These are phyloP conservation scores for Cydia splendana DNA, from an alignment of 1,140 invertebrate species.

Conservation along the genomic window DNA sequence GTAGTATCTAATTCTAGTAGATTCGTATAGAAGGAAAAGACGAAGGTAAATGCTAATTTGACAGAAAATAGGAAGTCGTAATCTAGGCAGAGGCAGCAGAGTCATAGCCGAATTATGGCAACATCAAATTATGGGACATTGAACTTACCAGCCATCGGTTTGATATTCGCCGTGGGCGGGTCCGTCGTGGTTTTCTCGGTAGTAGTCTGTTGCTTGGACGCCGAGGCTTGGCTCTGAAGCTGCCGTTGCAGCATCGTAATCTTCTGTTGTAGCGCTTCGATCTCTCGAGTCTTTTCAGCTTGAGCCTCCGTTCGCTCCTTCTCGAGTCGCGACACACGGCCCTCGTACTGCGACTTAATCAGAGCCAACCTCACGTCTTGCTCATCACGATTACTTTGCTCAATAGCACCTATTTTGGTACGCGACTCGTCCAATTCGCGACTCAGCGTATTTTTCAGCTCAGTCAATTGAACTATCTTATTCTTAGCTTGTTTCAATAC, in stretches of 20 bases:
- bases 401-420: constrained; percentile 78
- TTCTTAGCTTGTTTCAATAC: constrained; percentile 86
- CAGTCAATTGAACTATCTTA: constrained; percentile 85
- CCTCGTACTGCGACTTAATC: constrained; percentile 87
- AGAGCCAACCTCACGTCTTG: constrained; percentile 81
- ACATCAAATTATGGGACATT: constrained; percentile 24
- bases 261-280: constrained; percentile 87
- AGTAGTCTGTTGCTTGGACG: constrained; percentile 84
- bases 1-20: too few relatives aligned
- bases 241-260: constrained; percentile 89
- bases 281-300: constrained; percentile 84
- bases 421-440: constrained; percentile 83
- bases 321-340: constrained; percentile 85
- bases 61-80: too few relatives aligned
- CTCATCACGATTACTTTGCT: constrained; percentile 79
- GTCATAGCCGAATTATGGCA: constrained; percentile 25
- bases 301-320: constrained; percentile 87
- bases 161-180: constrained; percentile 95
- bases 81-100: background rate
- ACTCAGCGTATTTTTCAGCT: constrained; percentile 82
- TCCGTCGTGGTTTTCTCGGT: constrained; percentile 86
- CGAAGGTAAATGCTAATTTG: too few relatives aligned
- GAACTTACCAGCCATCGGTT: constrained; percentile 91
- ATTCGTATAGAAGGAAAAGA: too few relatives aligned
- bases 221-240: constrained; percentile 83